A percentile compares a stretch with the other conserved stretches of the same genome.
phyloP scores from a whole-genome alignment of 2,888 invertebrate species.

The Lithophane ornitopus region DNA sequence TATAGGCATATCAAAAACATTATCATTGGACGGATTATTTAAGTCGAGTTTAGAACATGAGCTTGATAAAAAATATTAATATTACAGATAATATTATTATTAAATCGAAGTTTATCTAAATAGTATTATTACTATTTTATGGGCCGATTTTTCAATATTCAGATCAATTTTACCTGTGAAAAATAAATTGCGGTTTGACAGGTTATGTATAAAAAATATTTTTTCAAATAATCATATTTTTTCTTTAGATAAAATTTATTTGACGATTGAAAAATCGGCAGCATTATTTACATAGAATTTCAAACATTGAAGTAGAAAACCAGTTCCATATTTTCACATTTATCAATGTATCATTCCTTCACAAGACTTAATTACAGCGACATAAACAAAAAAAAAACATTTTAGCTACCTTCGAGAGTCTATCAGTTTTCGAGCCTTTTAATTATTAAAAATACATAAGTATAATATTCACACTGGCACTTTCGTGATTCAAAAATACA shows the following conservation, averaged over 20 bases:
- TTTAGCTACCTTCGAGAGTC: slow-evolving; percentile 34
- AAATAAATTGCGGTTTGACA: not conserved
- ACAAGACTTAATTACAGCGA: not conserved
- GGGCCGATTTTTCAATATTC: not conserved
- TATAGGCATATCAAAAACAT: slow-evolving; percentile 39
- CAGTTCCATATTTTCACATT: not conserved
- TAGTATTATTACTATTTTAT: slow-evolving; percentile 1
- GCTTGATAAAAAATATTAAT: not conserved
- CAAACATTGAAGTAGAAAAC: not conserved
- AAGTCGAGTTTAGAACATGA: slow-evolving; percentile 21
- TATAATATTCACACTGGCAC: slow-evolving; percentile 30
- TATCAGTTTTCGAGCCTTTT: slow-evolving; percentile 13
- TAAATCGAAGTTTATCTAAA: not conserved
- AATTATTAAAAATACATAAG: slow-evolving; percentile 11
- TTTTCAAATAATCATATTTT: too few relatives aligned
- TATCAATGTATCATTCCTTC: not conserved
- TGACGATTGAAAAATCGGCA: not conserved
- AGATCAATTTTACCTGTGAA: not conserved
- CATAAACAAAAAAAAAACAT: not conserved
- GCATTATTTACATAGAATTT: not conserved
- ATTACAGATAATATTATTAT: slow-evolving; percentile 9
- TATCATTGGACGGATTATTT: slow-evolving; percentile 43
- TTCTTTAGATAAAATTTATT: too few relatives aligned
- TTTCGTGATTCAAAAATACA: slow-evolving; percentile 15
- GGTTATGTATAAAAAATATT: not conserved